Evolutionary conservation across 2,797 vertebrate species (phyloP).

Genomic region (Chiloscyllium punctatum): DNA sequence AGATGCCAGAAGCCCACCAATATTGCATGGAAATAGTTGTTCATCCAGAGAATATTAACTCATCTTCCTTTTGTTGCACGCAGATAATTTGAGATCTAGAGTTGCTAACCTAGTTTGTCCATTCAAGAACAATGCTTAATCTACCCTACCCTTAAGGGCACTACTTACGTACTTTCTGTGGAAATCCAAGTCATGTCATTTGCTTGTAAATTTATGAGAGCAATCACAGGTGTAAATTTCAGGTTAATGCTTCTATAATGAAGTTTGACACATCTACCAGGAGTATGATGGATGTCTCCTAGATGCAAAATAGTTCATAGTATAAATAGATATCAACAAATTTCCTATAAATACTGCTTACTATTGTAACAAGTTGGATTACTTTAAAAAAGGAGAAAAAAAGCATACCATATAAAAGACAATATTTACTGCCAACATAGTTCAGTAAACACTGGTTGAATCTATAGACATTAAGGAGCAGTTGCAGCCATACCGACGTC

Average conservation of each 20-base stretch:
- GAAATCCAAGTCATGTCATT: conserved; percentile 18
- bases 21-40: not conserved
- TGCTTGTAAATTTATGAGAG: conserved; percentile 16
- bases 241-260: not conserved
- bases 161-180: not conserved
- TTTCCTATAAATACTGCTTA: not conserved
- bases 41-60: not conserved
- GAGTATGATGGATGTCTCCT: not conserved
- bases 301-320: not conserved
- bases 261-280: not conserved
- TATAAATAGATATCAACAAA: not conserved
- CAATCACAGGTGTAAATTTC: not conserved
- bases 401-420: not conserved
- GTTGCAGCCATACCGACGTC: not conserved
- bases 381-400: not conserved
- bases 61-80: not conserved
- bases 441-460: not conserved
- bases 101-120: not conserved
- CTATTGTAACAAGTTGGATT: not conserved
- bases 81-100: not conserved
- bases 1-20: not conserved
- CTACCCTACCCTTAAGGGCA: not conserved
- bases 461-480: not conserved
- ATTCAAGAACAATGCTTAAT: conserved; percentile 22
- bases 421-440: not conserved